Percentiles rank a stretch among this genome's conserved stretches.
Evolutionary conservation across 2,797 vertebrate species (phyloP).

Genomic region (Manis pentadactyla): DNA sequence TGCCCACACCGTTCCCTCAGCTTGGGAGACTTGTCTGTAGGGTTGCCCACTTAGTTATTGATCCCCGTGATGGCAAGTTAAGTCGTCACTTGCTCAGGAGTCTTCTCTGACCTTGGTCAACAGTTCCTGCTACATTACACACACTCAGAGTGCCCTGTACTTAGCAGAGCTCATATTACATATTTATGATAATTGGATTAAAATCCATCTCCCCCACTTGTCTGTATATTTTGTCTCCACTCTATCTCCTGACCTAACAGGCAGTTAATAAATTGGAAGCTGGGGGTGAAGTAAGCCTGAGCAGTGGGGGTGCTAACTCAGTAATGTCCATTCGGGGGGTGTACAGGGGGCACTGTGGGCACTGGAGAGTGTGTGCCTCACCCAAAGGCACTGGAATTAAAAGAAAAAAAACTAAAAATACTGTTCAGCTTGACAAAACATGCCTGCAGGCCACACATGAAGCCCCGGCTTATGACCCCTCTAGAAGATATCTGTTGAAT

Average conservation of each 20-base stretch:
- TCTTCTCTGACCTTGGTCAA: not conserved
- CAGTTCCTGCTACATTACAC: not conserved
- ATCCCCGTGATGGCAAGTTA: not conserved
- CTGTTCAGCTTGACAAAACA: not conserved
- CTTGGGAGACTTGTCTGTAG: no score
- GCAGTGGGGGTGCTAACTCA: not conserved
- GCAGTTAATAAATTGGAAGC: not conserved
- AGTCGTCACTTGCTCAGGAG: not conserved
- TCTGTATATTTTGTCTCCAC: not conserved
- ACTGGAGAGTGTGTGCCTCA: not conserved
- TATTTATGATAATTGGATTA: not conserved
- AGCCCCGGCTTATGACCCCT: not conserved
- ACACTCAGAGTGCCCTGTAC: not conserved
- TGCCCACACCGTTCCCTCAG: not conserved
- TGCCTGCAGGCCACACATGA: not conserved
- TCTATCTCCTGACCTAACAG: not conserved
- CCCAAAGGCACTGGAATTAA: not conserved
- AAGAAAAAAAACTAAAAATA: not conserved
- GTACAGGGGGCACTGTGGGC: rapidly evolving
- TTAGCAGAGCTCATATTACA: not conserved
- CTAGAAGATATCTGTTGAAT: not conserved
- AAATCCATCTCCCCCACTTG: not conserved
- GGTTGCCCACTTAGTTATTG: not conserved
- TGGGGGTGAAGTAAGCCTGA: not conserved
- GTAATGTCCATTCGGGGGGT: not conserved